Conservation (phyloP, 2,888 invertebrate genomes). For the Tigriopus californicus region DNA sequence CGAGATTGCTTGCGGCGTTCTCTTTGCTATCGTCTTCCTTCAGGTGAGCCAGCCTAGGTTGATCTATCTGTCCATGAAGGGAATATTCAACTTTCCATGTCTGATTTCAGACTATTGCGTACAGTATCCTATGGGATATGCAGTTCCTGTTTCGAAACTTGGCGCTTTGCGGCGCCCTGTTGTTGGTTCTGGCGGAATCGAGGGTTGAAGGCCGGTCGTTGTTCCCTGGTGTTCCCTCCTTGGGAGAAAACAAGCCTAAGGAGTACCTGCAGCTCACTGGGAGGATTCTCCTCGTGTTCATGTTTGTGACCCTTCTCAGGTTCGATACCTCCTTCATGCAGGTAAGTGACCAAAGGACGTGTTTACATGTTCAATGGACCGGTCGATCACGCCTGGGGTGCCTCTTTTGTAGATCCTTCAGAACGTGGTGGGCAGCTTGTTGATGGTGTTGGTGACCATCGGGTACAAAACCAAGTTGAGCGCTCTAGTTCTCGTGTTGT, state of each 20-base stretch:
- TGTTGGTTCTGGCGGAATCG: conserved; percentile 88
- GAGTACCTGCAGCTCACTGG: conserved; percentile 78
- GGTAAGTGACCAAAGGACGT: conserved; percentile 31
- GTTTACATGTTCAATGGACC: background rate
- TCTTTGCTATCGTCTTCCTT: conserved; percentile 86
- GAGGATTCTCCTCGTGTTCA: conserved; percentile 83
- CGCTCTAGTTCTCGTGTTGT: conserved; percentile 73
- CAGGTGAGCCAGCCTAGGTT: conserved; percentile 42
- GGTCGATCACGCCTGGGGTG: background rate
- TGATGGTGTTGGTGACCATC: conserved; percentile 88
- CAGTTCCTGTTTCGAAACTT: conserved; percentile 90
- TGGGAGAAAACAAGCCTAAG: conserved; percentile 90
- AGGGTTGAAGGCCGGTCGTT: conserved; percentile 78
- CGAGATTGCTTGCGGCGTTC: conserved; percentile 67
- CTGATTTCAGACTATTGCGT: conserved; percentile 61
- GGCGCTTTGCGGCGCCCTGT: conserved; percentile 87
- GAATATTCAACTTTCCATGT: background rate
- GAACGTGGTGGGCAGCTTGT: conserved; percentile 73
- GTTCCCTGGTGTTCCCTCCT: conserved; percentile 81
- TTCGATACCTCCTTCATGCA: conserved; percentile 78
- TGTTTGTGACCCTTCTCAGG: conserved; percentile 90
- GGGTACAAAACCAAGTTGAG: conserved; percentile 98
- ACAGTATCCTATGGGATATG: conserved; percentile 94
- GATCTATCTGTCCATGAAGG: too few relatives aligned
- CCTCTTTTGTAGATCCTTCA: conserved; percentile 49